Evolutionary conservation across 2,797 vertebrate species (phyloP).

Genomic region (Babyrousa celebensis): DNA sequence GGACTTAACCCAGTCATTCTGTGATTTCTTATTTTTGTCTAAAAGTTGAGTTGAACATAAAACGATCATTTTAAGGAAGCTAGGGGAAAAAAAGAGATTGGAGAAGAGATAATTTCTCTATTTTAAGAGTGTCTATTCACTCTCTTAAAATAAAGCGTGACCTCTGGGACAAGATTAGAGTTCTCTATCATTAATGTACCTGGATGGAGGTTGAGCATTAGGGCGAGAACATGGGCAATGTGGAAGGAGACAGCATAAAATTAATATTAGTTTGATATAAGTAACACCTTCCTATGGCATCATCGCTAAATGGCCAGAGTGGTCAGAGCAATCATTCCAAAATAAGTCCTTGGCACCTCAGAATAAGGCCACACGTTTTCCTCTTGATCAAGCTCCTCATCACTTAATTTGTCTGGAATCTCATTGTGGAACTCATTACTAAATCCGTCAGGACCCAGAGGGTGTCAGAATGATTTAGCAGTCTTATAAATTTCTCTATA

Average conservation of each 20-base stretch:
- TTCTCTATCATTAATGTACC: slow-evolving; percentile 69
- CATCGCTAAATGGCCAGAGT: background rate
- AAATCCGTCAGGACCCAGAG: slow-evolving; percentile 84
- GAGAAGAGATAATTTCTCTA: slow-evolving; percentile 72
- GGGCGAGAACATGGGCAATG: background rate
- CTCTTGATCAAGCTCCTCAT: slow-evolving; percentile 83
- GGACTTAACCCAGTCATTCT: background rate
- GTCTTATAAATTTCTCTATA: slow-evolving; percentile 84
- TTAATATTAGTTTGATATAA: slow-evolving; percentile 53
- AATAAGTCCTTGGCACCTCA: slow-evolving; percentile 50
- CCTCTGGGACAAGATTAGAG: slow-evolving; percentile 57
- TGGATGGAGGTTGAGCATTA: background rate
- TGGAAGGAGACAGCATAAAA: background rate
- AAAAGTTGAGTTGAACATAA: background rate
- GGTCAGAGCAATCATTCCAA: background rate
- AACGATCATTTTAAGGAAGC: slow-evolving; percentile 3
- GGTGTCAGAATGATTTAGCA: slow-evolving; percentile 87
- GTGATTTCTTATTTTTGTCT: slow-evolving; percentile 1
- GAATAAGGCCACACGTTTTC: slow-evolving; percentile 61
- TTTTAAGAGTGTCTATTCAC: slow-evolving; percentile 77
- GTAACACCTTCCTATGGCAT: slow-evolving; percentile 26
- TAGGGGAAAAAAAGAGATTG: slow-evolving; percentile 70
- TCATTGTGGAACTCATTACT: slow-evolving; percentile 87
- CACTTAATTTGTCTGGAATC: slow-evolving; percentile 87
- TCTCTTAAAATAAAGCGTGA: slow-evolving; percentile 68